Percentiles rank a stretch among this genome's conserved stretches.
These are phyloP conservation scores for Harpalus rufipes DNA, from an alignment of 2,888 invertebrate genomes.

Conservation along the genomic window DNA sequence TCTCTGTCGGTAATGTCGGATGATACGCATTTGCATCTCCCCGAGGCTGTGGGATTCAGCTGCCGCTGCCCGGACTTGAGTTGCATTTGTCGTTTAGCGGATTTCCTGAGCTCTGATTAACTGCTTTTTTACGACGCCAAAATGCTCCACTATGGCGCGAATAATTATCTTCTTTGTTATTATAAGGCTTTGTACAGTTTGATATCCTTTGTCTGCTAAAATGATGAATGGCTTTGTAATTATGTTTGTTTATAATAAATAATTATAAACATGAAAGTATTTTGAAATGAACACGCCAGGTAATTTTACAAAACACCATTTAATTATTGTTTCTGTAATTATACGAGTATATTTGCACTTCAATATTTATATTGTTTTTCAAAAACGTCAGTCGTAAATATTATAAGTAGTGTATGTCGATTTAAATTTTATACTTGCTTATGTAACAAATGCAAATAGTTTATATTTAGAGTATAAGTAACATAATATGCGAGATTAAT, in stretches of 20 bases:
- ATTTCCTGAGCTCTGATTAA: constrained; percentile 58
- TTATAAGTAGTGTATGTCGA: no score
- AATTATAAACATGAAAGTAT: not conserved
- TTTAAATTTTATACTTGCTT: no score
- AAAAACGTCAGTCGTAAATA: no score
- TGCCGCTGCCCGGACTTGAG: not conserved
- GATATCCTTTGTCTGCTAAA: constrained; percentile 1
- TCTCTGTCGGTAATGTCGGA: not conserved
- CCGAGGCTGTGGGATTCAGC: not conserved
- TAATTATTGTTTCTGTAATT: no score
- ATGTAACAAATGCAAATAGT: no score
- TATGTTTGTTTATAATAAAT: constrained; percentile 22
- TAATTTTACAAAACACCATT: not conserved
- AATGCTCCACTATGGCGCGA: not conserved
- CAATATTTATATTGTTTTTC: no score
- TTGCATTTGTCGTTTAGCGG: constrained; percentile 50
- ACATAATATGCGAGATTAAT: no score
- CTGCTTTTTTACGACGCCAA: constrained; percentile 40
- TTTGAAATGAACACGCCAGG: not conserved
- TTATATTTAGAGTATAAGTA: no score
- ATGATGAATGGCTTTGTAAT: constrained; percentile 31
- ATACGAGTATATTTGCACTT: no score
- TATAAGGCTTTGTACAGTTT: constrained; percentile 5
- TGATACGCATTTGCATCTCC: constrained; percentile 25
- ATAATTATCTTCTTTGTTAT: constrained; percentile 46